Evolutionary conservation across 64 coral and sea anemone species (phyloP).

Genomic region (Actinia tenebrosa): DNA sequence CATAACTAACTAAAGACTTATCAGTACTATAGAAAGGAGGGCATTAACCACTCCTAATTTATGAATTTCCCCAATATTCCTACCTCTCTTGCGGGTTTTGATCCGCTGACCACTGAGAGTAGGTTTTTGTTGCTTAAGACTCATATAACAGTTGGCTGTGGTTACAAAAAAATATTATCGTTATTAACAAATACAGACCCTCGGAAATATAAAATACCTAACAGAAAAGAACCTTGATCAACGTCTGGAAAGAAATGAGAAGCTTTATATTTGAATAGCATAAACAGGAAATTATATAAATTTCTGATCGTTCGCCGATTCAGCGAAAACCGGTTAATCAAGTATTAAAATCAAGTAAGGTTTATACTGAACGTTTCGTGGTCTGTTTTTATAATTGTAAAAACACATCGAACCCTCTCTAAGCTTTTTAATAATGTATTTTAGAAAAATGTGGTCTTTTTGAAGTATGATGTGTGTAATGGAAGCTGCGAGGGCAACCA

Average conservation of each 20-base stretch:
- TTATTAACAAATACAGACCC: not conserved
- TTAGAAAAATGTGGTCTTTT: not conserved
- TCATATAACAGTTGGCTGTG: constrained; percentile 99
- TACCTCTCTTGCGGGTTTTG: constrained; percentile 99
- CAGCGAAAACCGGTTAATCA: constrained; percentile 6
- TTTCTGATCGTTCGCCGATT: not conserved
- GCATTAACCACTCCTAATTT: not conserved
- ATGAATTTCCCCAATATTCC: not conserved
- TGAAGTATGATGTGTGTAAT: not conserved
- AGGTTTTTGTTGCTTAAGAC: constrained; percentile 99
- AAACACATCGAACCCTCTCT: not conserved
- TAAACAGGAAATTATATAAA: not conserved
- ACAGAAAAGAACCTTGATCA: not conserved
- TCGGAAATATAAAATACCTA: not conserved
- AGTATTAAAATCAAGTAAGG: not conserved
- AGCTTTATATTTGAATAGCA: not conserved
- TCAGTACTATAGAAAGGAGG: not conserved
- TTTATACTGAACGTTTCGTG: not conserved
- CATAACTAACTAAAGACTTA: not conserved
- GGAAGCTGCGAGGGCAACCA: not conserved
- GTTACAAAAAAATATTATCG: not conserved
- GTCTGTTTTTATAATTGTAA: not conserved
- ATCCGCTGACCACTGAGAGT: constrained; percentile 99
- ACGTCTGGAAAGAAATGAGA: not conserved
- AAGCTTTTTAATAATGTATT: not conserved